Evolutionary conservation across 2,113 vertebrate genomes (phyloP).

Genomic region (Machaerirhynchus nigripectus): DNA sequence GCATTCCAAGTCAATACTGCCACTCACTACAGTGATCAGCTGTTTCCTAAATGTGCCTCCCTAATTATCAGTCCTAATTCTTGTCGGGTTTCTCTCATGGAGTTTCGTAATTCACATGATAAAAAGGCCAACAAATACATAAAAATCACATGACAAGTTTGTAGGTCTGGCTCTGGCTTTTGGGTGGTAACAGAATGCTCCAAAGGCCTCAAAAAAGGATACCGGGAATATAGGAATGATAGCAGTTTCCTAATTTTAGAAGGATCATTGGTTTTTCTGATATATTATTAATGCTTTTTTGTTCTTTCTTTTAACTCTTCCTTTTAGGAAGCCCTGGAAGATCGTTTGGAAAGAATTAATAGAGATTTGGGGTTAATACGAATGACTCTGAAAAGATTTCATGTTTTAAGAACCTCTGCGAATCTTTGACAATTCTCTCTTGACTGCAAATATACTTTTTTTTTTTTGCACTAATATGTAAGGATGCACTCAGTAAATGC

Average conservation of each 20-base stretch:
- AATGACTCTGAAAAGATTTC: slow-evolving; percentile 94
- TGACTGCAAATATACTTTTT: slow-evolving; percentile 47
- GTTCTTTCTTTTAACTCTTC: background rate
- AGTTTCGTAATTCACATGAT: background rate
- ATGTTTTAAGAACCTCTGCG: slow-evolving; percentile 88
- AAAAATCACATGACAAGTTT: background rate
- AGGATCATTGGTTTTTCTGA: background rate
- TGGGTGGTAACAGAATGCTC: background rate
- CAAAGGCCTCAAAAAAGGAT: background rate
- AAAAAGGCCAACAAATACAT: background rate
- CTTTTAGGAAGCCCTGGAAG: slow-evolving; percentile 89
- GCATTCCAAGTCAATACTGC: background rate
- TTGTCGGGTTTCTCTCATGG: background rate
- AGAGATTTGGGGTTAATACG: slow-evolving; percentile 90
- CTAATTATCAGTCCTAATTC: background rate
- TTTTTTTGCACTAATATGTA: slow-evolving; percentile 72
- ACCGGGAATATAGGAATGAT: background rate
- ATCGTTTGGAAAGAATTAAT: slow-evolving; percentile 89
- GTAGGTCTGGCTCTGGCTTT: background rate
- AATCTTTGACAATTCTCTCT: slow-evolving; percentile 79
- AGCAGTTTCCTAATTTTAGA: background rate
- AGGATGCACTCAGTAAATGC: slow-evolving; percentile 72
- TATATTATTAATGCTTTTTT: background rate
- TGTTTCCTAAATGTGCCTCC: background rate
- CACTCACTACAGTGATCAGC: background rate